phyloP scores from a whole-genome alignment of 2,888 invertebrate genomes.

The Lepidonotus clava region DNA sequence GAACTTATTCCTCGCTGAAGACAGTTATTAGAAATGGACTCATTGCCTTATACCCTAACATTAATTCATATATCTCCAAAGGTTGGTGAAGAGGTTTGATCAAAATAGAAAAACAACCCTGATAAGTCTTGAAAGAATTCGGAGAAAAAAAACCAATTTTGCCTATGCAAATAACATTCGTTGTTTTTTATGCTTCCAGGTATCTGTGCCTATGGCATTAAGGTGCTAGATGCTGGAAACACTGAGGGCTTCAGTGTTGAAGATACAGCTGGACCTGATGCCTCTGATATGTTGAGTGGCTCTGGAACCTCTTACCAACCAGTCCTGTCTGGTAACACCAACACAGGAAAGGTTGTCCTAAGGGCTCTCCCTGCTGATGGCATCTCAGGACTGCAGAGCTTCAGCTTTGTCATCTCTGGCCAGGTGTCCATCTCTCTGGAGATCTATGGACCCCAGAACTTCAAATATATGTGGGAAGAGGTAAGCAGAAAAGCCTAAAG shows the following conservation, averaged over 20 bases:
- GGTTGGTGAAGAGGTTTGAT: too few relatives aligned
- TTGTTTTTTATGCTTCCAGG: not conserved
- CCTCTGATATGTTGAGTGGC: not conserved
- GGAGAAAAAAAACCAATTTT: not conserved
- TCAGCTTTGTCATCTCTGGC: not conserved
- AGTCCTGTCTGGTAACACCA: not conserved
- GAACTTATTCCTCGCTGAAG: too few relatives aligned
- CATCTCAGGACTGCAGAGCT: not conserved
- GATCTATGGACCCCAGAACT: constrained; percentile 6
- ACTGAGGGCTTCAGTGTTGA: not conserved
- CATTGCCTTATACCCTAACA: too few relatives aligned
- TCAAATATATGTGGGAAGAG: constrained; percentile 40
- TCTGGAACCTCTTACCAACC: not conserved
- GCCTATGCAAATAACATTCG: not conserved
- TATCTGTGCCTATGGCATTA: not conserved
- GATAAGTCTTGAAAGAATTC: not conserved
- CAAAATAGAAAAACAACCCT: too few relatives aligned
- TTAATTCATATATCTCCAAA: too few relatives aligned
- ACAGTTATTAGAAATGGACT: too few relatives aligned
- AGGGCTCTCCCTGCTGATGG: not conserved
- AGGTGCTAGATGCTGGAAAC: constrained; percentile 8
- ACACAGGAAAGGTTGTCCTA: not conserved
- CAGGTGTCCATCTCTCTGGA: not conserved
- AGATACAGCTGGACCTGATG: not conserved
- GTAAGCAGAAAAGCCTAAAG: too few relatives aligned